A percentile compares a stretch with the other conserved stretches of the same genome.
Conservation (phyloP, 1,140 invertebrate species). For the Arctopsyche grandis region DNA sequence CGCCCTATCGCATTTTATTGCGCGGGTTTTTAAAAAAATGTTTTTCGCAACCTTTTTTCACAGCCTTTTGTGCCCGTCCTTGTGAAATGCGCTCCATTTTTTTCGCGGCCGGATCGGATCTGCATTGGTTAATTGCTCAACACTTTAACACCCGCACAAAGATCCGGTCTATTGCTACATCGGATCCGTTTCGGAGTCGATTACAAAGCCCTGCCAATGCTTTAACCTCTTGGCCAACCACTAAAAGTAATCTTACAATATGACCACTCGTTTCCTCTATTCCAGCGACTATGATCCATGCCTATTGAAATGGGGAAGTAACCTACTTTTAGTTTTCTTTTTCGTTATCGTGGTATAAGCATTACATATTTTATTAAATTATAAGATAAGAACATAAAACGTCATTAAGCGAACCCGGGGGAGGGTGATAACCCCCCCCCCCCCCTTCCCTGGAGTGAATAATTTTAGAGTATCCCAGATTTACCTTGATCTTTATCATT, state of each 20-base stretch:
- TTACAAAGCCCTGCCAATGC: background rate
- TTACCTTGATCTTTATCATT: too few relatives aligned
- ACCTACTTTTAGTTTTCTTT: too few relatives aligned
- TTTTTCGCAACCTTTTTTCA: background rate
- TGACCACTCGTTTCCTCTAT: too few relatives aligned
- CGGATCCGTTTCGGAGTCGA: background rate
- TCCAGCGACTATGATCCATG: too few relatives aligned
- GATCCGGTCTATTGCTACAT: background rate
- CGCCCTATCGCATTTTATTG: constrained; percentile 11
- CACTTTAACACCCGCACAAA: background rate
- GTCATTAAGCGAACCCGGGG: too few relatives aligned
- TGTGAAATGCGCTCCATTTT: constrained; percentile 6
- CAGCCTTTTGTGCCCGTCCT: background rate
- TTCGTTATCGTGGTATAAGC: too few relatives aligned
- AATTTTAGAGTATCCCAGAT: too few relatives aligned
- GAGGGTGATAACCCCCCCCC: too few relatives aligned
- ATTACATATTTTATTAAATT: too few relatives aligned
- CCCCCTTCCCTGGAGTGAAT: too few relatives aligned
- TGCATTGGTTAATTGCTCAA: constrained; percentile 3
- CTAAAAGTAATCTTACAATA: background rate
- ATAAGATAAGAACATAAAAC: too few relatives aligned
- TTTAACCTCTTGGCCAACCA: background rate
- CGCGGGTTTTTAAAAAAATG: background rate
- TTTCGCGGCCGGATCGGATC: background rate
- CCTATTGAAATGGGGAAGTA: too few relatives aligned